Base-by-base conservation (phyloP, 2,113 vertebrate species). In the Sminthopsis crassicaudata region DNA sequence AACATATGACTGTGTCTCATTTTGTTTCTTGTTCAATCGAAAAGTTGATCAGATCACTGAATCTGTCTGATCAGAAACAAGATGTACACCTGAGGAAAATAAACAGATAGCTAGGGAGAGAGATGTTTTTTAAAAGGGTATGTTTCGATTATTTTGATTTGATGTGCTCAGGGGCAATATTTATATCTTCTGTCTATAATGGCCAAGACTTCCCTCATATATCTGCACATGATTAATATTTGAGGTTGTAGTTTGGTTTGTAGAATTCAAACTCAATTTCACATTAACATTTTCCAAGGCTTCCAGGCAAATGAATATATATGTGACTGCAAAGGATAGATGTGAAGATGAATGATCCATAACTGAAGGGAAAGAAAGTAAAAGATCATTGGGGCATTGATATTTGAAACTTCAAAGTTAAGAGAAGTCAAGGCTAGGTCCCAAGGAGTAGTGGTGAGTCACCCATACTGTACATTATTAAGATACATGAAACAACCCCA, bases 1-100 rank as follows among this genome's bases (percentile, higher is more conserved):
- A 90, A 90, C 46, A 90, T 46, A 90, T 0, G 26, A 67, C 91
- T 0, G 0, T 42, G 54, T 94, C 93, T 96, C 92, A 89, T 96
- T 97, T 95, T 95, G 91, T 90, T 93, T 95, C 95, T 97, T 93
- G 92, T 95, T 96, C 94, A 94, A 42, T 96, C 0, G 3, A 95
- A 95, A 96, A 93, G 94, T 95, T 96, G 96, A 97, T 97, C 96
- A 94, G 95, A 97, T 96, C 96, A 92, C 96, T 96, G 97, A 91
- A 57, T 92, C 96, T 97, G 54, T 92, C 94, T 96, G 93, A 97
- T 97, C 91, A 91, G 95, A 96, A 96, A 46, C 50, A 97, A 94
- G 95, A 94, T 57, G 90, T 94, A 91, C 46, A 95, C 42, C 25
- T 91, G 96, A 96, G 96, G 94, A 97, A 96, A 95, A 95, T 76